phyloP scores from a whole-genome alignment of 2,888 invertebrate genomes.

The Drosophila suboccidentalis region DNA sequence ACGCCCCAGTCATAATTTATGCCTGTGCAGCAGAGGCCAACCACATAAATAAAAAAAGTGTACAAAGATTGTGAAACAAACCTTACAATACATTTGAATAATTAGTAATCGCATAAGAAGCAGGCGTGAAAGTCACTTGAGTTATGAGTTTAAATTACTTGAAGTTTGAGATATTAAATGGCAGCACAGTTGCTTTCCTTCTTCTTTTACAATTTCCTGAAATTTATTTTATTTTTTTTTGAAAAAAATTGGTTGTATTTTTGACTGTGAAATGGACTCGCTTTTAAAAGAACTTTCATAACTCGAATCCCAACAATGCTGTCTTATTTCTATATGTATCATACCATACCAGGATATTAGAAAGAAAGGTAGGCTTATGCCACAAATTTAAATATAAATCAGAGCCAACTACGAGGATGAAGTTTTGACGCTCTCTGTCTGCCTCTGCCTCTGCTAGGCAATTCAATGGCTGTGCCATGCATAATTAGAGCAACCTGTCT shows the following conservation, averaged over 20 bases:
- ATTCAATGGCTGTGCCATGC: conserved; percentile 39
- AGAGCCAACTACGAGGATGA: conserved; percentile 18
- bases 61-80: conserved; percentile 23
- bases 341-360: not conserved
- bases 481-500: conserved; percentile 74
- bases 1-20: conserved; percentile 69
- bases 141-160: conserved; percentile 25
- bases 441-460: not conserved
- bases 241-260: too few species aligned
- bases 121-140: conserved; percentile 28
- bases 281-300: not conserved
- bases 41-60: conserved; percentile 28
- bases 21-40: conserved; percentile 33
- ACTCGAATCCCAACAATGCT: too few species aligned
- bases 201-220: not conserved
- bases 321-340: not conserved
- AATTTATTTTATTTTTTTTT: not conserved
- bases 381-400: conserved; percentile 44
- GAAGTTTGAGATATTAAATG: not conserved
- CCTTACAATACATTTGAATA: conserved; percentile 62
- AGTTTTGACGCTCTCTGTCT: not conserved
- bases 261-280: not conserved
- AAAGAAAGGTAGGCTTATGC: conserved; percentile 5
- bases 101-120: conserved; percentile 53
- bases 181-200: not conserved